A percentile compares a stretch with the other conserved stretches of the same genome.
Conservation (phyloP, 1,140 invertebrate species). For the Drosophila funebris region DNA sequence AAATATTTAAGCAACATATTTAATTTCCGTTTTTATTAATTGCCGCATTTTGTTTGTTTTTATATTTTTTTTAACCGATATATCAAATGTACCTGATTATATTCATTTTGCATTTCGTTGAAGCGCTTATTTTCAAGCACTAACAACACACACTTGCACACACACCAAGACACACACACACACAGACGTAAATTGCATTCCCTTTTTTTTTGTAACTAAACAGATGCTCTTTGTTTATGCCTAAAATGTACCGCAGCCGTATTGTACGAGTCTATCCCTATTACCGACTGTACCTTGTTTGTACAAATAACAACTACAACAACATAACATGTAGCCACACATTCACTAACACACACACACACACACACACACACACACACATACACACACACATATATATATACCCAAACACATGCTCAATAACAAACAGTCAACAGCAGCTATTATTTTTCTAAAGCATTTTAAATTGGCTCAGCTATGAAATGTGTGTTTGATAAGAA, state of each 20-base stretch:
- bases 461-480: conserved; percentile 26
- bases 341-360: conserved; percentile 25
- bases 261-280: conserved; percentile 50
- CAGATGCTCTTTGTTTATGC: conserved; percentile 33
- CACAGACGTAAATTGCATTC: conserved; percentile 30
- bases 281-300: conserved; percentile 68
- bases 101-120: conserved; percentile 78
- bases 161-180: conserved; percentile 15
- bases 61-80: conserved; percentile 67
- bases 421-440: conserved; percentile 19
- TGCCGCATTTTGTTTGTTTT: conserved; percentile 72
- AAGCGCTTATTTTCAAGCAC: conserved; percentile 40
- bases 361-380: conserved; percentile 28
- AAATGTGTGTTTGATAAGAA: conserved; percentile 50
- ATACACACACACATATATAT: conserved; percentile 5
- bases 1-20: conserved; percentile 49
- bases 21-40: conserved; percentile 57
- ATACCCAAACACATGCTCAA: not conserved
- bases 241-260: conserved; percentile 43
- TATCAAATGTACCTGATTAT: conserved; percentile 83
- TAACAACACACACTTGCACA: conserved; percentile 19
- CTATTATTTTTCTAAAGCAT: conserved; percentile 61
- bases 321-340: too few relatives aligned
- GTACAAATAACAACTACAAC: conserved; percentile 39
- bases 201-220: conserved; percentile 25